Evolutionary conservation across 2,888 invertebrate species (phyloP).

Genomic region (Lycaena phlaeas): DNA sequence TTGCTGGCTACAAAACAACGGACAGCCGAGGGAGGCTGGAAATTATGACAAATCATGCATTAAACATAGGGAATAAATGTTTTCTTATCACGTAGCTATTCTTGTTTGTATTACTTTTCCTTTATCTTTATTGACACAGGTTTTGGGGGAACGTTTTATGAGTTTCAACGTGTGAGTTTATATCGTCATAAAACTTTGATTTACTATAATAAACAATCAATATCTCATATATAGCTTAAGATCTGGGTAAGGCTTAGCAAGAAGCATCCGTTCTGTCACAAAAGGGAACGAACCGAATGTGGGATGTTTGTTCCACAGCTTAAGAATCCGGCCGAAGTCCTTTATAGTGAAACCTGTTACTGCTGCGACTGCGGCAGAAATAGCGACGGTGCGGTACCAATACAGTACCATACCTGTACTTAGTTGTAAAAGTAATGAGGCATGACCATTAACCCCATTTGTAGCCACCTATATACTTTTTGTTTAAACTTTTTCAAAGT

Average conservation of each 20-base stretch:
- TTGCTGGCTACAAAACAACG: constrained; percentile 63
- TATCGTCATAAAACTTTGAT: constrained; percentile 13
- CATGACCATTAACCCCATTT: background rate
- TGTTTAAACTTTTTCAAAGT: too few relatives aligned
- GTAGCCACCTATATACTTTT: background rate
- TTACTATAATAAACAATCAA: too few relatives aligned
- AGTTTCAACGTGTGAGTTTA: constrained; percentile 38
- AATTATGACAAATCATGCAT: constrained; percentile 74
- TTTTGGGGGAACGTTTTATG: constrained; percentile 59
- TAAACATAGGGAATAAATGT: constrained; percentile 74
- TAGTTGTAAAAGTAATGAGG: background rate
- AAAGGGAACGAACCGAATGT: background rate
- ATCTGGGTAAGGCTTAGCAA: too few relatives aligned
- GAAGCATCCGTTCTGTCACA: too few relatives aligned
- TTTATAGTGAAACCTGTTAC: background rate
- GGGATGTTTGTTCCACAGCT: background rate
- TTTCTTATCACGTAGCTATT: constrained; percentile 74
- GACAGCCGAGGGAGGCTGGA: constrained; percentile 55
- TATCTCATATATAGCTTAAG: too few relatives aligned
- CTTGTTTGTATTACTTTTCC: constrained; percentile 72
- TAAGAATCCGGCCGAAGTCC: background rate
- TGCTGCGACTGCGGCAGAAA: background rate
- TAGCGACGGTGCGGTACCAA: background rate
- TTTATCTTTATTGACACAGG: constrained; percentile 73
- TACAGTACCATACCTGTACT: background rate